Evolutionary conservation across 2,113 vertebrate species (phyloP).

Genomic region (Ondatra zibethicus): DNA sequence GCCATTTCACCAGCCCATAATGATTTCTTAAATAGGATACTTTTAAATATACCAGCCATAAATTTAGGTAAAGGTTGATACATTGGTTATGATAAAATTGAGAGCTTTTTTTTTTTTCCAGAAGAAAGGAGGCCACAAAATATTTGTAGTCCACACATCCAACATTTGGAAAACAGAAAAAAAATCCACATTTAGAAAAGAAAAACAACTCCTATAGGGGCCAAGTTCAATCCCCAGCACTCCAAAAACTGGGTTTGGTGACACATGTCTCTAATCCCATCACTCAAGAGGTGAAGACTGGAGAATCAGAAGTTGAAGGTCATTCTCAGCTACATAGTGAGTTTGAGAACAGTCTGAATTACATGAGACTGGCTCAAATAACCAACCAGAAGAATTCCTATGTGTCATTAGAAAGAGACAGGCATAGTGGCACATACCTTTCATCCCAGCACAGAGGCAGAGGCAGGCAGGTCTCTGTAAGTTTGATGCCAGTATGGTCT

Average conservation of each 20-base stretch:
- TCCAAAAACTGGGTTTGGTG: background rate
- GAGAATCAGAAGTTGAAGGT: background rate
- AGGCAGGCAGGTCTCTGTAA: background rate
- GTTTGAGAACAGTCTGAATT: background rate
- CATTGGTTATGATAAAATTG: constrained; percentile 15
- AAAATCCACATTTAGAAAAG: background rate
- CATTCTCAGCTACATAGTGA: background rate
- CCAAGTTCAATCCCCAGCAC: background rate
- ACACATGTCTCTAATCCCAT: background rate
- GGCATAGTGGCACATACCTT: background rate
- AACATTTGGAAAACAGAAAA: background rate
- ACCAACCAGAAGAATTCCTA: background rate
- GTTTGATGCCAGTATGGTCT: background rate
- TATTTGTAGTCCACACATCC: background rate
- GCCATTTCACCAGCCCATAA: background rate
- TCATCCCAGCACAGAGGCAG: background rate
- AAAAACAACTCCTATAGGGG: background rate
- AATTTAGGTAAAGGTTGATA: background rate
- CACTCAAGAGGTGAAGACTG: background rate
- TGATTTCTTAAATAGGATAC: background rate
- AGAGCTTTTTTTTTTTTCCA: constrained; percentile 49
- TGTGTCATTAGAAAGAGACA: background rate
- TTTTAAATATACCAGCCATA: background rate
- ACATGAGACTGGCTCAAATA: background rate
- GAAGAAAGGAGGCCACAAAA: background rate